Evolutionary conservation across 2,113 vertebrate species (phyloP).

Genomic region (Turdus rufiventris): DNA sequence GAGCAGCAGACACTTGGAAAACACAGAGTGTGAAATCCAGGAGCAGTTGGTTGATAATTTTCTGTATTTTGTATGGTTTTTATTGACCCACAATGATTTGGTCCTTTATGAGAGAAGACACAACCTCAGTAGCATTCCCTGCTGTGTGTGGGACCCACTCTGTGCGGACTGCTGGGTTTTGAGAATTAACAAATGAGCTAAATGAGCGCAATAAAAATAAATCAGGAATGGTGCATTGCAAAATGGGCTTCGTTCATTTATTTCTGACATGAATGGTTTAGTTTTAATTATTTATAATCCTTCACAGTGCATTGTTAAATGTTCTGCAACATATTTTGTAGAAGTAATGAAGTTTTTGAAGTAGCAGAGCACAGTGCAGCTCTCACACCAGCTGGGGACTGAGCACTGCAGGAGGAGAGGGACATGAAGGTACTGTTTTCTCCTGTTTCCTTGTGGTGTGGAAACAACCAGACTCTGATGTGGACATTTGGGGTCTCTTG

Average conservation of each 20-base stretch:
- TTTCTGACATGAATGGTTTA: slow-evolving; percentile 59
- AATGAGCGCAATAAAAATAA: slow-evolving; percentile 56
- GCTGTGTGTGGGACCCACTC: neutral
- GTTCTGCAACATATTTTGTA: slow-evolving; percentile 21
- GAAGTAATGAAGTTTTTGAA: slow-evolving; percentile 29
- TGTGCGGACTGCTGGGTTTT: neutral
- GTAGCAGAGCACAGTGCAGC: neutral
- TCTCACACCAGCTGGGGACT: neutral
- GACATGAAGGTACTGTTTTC: neutral
- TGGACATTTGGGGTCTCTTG: neutral
- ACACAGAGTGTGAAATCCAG: neutral
- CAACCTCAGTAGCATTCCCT: neutral
- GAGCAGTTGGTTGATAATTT: neutral
- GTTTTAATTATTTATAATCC: slow-evolving; percentile 66
- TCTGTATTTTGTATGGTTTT: neutral
- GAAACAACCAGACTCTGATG: neutral
- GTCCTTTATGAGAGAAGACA: neutral
- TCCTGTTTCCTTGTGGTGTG: neutral
- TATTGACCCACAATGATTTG: neutral
- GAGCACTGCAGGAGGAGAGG: neutral
- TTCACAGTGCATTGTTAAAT: slow-evolving; percentile 35
- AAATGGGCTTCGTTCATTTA: slow-evolving; percentile 59
- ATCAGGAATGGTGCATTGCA: slow-evolving; percentile 45
- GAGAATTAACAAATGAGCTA: slow-evolving; percentile 43
- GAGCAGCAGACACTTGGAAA: neutral